phyloP scores from a whole-genome alignment of 2,888 invertebrate species.

The Spisula subtruncata region DNA sequence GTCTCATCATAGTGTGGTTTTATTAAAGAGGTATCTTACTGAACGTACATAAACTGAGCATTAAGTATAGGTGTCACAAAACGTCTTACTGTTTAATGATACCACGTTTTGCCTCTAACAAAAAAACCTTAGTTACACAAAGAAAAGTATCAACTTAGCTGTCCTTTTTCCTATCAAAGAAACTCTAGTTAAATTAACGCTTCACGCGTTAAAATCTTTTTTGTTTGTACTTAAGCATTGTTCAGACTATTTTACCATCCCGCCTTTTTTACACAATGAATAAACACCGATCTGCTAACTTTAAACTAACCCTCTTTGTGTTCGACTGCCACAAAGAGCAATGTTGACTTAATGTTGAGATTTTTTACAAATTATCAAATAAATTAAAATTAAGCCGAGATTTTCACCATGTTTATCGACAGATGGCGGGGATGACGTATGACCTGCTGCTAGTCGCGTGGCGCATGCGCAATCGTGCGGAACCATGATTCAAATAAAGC shows the following conservation, averaged over 20 bases:
- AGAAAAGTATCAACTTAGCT: conserved; percentile 9
- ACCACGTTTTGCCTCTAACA: background rate
- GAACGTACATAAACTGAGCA: too few species aligned
- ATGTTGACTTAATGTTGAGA: conserved; percentile 40
- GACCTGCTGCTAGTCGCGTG: conserved; percentile 39
- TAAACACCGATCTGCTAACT: conserved; percentile 3
- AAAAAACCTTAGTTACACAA: background rate
- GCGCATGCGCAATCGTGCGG: conserved; percentile 40
- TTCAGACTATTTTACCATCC: background rate
- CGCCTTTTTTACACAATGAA: conserved; percentile 27
- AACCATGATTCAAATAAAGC: conserved; percentile 30
- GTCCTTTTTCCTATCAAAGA: background rate
- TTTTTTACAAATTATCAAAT: conserved; percentile 38
- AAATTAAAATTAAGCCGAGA: conserved; percentile 44
- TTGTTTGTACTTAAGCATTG: conserved; percentile 4
- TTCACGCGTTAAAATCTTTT: background rate
- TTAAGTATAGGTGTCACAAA: background rate
- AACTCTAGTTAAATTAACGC: conserved; percentile 1
- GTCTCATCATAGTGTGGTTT: too few species aligned
- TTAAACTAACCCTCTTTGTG: conserved; percentile 28
- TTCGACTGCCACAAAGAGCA: conserved; percentile 32
- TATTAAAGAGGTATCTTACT: too few species aligned
- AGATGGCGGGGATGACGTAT: conserved; percentile 35
- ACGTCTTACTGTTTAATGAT: background rate
- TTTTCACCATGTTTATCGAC: conserved; percentile 36